Evolutionary conservation across 2,113 vertebrate species (phyloP), one percentile per base, ranked within the genome.

Genomic region (Sphyrna mokarran): DNA sequence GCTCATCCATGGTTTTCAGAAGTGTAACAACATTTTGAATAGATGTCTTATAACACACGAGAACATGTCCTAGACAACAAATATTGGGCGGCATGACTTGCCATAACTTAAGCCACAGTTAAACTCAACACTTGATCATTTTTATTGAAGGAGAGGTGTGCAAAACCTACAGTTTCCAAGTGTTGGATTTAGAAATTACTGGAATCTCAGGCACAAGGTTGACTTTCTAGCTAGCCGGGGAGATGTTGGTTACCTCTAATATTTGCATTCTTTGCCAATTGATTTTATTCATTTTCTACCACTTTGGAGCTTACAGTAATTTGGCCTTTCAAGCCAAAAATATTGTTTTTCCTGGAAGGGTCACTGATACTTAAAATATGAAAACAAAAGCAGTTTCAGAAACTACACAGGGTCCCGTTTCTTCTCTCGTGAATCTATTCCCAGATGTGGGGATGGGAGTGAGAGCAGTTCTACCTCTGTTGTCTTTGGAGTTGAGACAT

Each of bases 121-220:
- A n/a, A 11, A 63, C 58, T 63, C 61, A 63, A 91, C 89, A 91
- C 54, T 33, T 54, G 13, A 61, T 89, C 86, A 90, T 58, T 90
- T 90, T 90, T n/a, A 90, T 91, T 91, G 58, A 33, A 91, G 89
- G 58, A 61, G 6, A 8, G n/a, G 8, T 8, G 5, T 18, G 6
- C 16, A 16, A 66, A 91, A 29, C 3, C 3, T 37, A 16, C 89
- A 91, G 58, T 63, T 91, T 91, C 66, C 48, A n/a, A 2, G 14
- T 18, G 33, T 58, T 91, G 89, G 89, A 91, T 66, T 91, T 63
- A 91, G 89, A 91, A 91, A 66, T 91, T n/a, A 91, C 23, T 58
- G 58, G 33, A n/a, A 91, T 37, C 29, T 8, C 8, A 91, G 58
- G 89, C 58, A 37, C 14, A 91, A 91, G 33, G 66, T 37, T 66